Evolutionary conservation across 2,113 vertebrate species (phyloP).

Genomic region (Spheniscus mendiculus): DNA sequence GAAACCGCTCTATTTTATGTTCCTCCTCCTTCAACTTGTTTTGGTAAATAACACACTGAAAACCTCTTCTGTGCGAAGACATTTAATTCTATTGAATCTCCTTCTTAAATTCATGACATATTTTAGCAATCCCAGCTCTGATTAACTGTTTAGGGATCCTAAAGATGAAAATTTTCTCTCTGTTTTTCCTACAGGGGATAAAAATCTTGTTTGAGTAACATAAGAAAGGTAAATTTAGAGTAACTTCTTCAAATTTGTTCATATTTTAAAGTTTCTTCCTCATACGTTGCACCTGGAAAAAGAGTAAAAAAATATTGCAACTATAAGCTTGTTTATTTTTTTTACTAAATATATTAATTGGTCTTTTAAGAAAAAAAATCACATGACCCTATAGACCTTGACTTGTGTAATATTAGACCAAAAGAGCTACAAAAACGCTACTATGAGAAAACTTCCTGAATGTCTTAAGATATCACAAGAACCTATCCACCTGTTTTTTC

Average conservation of each 20-base stretch:
- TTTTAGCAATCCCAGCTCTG: background rate
- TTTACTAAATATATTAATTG: background rate
- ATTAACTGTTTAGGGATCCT: background rate
- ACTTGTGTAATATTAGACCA: background rate
- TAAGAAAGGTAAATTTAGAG: background rate
- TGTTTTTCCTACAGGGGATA: background rate
- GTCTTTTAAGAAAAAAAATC: background rate
- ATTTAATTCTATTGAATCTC: background rate
- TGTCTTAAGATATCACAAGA: background rate
- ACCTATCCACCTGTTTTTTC: background rate
- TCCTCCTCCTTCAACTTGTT: background rate
- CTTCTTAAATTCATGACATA: background rate
- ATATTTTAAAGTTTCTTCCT: background rate
- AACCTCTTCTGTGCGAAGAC: background rate
- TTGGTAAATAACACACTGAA: background rate
- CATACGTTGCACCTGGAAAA: background rate
- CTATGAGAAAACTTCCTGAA: background rate
- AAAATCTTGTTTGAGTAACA: background rate
- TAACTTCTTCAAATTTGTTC: background rate
- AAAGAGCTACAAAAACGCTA: background rate
- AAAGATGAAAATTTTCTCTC: background rate
- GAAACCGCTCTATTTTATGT: background rate
- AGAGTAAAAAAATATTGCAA: background rate
- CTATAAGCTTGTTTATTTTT: fast-evolving
- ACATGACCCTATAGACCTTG: background rate